Evolutionary conservation across 1,140 invertebrate genomes (phyloP).

Genomic region (Solenopsis invicta): DNA sequence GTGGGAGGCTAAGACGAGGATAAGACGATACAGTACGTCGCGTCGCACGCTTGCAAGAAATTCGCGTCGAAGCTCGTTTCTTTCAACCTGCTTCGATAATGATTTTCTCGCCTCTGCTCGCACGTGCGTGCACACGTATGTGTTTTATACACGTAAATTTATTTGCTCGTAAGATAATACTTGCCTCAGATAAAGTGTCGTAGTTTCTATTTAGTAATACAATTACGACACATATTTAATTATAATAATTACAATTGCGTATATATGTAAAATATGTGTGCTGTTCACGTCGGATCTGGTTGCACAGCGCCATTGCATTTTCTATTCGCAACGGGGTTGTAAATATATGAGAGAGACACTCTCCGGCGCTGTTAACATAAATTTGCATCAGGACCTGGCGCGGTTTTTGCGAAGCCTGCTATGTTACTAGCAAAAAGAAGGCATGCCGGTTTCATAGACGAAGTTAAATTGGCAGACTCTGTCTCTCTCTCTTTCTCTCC

Average conservation of each 20-base stretch:
- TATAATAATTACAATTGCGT: constrained; percentile 11
- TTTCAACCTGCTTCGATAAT: constrained; percentile 73
- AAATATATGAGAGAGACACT: constrained; percentile 75
- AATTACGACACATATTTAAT: constrained; percentile 7
- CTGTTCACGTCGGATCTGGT: neutral
- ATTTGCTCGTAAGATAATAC: neutral
- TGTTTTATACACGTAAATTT: neutral
- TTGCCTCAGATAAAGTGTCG: neutral
- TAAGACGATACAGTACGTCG: constrained; percentile 78
- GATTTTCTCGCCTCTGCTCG: constrained; percentile 68
- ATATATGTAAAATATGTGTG: constrained; percentile 3
- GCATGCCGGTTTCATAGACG: constrained; percentile 53
- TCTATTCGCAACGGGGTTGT: constrained; percentile 63
- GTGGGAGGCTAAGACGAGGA: constrained; percentile 68
- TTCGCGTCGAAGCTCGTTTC: constrained; percentile 70
- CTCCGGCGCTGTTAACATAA: constrained; percentile 79
- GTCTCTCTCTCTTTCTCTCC: no score
- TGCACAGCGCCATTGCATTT: constrained; percentile 22
- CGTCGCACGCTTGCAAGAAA: constrained; percentile 79
- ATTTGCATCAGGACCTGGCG: constrained; percentile 76
- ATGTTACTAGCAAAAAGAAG: constrained; percentile 52
- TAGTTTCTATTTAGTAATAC: constrained; percentile 12
- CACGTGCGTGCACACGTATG: neutral
- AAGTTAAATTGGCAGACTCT: constrained; percentile 64
- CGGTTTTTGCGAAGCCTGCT: constrained; percentile 68